Evolutionary conservation across 2,888 invertebrate genomes (phyloP), one percentile per base, ranked within the genome.

Genomic region (Teleiodes luculella): DNA sequence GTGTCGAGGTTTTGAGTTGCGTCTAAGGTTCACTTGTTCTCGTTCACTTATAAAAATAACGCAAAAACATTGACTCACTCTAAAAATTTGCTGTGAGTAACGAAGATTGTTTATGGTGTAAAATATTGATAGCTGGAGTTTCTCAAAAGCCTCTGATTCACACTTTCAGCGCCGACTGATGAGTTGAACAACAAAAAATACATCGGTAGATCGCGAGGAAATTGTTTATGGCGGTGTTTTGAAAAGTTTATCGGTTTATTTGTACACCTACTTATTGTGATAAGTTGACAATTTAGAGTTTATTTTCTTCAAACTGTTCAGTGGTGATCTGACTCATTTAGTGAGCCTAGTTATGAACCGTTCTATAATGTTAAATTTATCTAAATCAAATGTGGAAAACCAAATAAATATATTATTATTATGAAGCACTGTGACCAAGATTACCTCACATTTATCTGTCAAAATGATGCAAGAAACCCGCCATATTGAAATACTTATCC

Each of bases 1-100:
- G 24, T 24, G 24, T 48, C n/a, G 35, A 36, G 48, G 35, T 48
- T 33, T 48, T n/a, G 18, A 7, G n/a, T 35, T n/a, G 16, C 35
- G 11, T n/a, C 39, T 20, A 28, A 33, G n/a, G 33, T 33, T 6
- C 5, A 33, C 33, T 8, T 33, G 33, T 8, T 8, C 33, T 8
- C 10, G 33, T 8, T 8, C 3, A n/a, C 6, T 10, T 7, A n/a
- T 35, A 33, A 18, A 52, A 52, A 52, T 46, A 43, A 11, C 16
- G 11, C 11, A 24, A 52, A 37, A 52, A 52, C 36, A 52, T 52
- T 52, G 52, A 52, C 36, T 46, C 11, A 11, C 11, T 36, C 36
- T 52, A 46, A 52, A 52, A 24, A 46, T 52, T 10, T 14, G 10
- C 13, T 33, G 8, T 52, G 36, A 52, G 35, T 52, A 43, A 52